These are phyloP conservation scores for Agonopterix alstromeriana DNA, from an alignment of 2,888 invertebrate genomes.

Conservation along the genomic window DNA sequence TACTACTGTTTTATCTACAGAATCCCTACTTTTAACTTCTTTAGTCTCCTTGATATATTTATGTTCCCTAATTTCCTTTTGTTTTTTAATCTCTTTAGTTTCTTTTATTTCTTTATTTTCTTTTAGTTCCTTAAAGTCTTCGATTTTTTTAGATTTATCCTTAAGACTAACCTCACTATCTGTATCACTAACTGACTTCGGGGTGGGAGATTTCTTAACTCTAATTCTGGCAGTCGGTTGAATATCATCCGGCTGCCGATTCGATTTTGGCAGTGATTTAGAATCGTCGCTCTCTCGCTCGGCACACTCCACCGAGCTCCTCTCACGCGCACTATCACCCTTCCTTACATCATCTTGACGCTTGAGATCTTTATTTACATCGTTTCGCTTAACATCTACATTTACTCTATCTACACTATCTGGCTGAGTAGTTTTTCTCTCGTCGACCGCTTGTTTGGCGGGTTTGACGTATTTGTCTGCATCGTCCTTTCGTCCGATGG, in stretches of 20 bases:
- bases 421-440: neutral
- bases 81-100: constrained; percentile 9
- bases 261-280: constrained; percentile 50
- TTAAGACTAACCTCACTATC: constrained; percentile 43
- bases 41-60: constrained; percentile 12
- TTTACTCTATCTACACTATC: constrained; percentile 15
- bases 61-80: constrained; percentile 6
- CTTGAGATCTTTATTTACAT: constrained; percentile 28
- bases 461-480: neutral
- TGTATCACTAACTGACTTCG: constrained; percentile 42
- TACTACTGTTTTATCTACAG: neutral
- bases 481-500: neutral
- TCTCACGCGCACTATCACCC: constrained; percentile 26
- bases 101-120: constrained; percentile 7
- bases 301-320: constrained; percentile 23
- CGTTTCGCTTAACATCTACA: constrained; percentile 23
- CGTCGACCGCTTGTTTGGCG: neutral
- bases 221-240: constrained; percentile 44
- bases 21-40: constrained; percentile 2
- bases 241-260: constrained; percentile 47
- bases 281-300: constrained; percentile 29
- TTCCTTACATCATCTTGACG: constrained; percentile 20
- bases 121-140: constrained; percentile 8
- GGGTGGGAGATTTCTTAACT: constrained; percentile 59
- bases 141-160: constrained; percentile 11